A percentile compares a stretch with the other conserved stretches of the same genome.
phyloP scores from a whole-genome alignment of 2,113 vertebrate genomes.

The Brachypodius melanocephalos region DNA sequence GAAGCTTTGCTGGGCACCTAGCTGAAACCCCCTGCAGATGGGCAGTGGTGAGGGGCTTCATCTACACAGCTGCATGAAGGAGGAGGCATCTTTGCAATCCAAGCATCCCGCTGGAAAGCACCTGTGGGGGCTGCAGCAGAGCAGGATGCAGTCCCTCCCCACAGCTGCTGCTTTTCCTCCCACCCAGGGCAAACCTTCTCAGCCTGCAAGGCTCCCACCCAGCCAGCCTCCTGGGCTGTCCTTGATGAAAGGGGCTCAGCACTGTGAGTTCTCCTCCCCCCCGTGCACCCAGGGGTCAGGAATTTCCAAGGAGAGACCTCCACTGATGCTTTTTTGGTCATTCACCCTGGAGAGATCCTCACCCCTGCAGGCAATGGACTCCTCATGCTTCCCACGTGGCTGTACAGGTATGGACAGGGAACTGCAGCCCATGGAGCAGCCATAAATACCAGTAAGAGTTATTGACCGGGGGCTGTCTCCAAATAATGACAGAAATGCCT shows the following conservation, averaged over 20 bases:
- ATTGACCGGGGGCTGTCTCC: constrained; percentile 76
- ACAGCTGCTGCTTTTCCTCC: not conserved
- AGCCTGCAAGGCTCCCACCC: not conserved
- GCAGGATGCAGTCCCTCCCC: not conserved
- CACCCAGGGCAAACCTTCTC: not conserved
- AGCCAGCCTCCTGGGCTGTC: not conserved
- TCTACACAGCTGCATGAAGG: not conserved
- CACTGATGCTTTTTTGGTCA: fast-evolving
- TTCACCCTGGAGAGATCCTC: not conserved
- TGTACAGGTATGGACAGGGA: constrained; percentile 55
- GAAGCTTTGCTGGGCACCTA: not conserved
- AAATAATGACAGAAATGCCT: constrained; percentile 73
- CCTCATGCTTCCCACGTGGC: not conserved
- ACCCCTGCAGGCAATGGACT: not conserved
- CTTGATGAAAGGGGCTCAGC: not conserved
- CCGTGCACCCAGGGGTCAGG: fast-evolving
- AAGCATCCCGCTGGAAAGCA: not conserved
- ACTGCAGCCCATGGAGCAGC: constrained; percentile 42
- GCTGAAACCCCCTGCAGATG: not conserved
- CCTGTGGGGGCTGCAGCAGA: not conserved
- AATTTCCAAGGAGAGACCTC: not conserved
- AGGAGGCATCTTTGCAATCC: not conserved
- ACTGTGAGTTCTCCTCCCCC: not conserved
- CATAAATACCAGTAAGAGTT: constrained; percentile 66
- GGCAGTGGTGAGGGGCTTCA: not conserved